Percentiles rank a stretch among this genome's conserved stretches.
Evolutionary conservation across 1,140 invertebrate genomes (phyloP).

Genomic region (Cryptotermes secundus): DNA sequence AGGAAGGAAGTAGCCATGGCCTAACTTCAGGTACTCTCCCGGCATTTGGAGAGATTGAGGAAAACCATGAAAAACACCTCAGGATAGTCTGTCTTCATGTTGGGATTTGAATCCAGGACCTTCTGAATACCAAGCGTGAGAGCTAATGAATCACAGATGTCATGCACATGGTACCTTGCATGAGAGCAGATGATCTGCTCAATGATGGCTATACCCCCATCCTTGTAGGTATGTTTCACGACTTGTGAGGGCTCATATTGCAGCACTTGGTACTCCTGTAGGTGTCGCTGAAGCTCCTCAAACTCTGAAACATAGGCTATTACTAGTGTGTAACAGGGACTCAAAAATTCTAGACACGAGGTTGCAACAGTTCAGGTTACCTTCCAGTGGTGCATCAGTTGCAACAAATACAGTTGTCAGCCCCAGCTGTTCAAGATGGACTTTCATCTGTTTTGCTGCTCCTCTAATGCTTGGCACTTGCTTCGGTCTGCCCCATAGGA

Average conservation of each 20-base stretch:
- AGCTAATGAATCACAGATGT: no score
- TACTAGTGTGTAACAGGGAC: no score
- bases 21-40: no score
- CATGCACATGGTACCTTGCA: constrained; percentile 56
- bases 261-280: constrained; percentile 51
- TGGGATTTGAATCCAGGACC: no score
- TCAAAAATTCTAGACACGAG: no score
- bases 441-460: constrained; percentile 69
- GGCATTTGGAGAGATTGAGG: no score
- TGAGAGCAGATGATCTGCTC: constrained; percentile 95
- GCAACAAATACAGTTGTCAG: constrained; percentile 75
- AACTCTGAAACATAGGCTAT: constrained; percentile 50
- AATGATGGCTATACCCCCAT: constrained; percentile 90
- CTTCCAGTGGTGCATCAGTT: constrained; percentile 67
- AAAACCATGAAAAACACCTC: no score
- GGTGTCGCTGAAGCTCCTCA: constrained; percentile 49
- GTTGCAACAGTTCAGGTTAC: constrained; percentile 42
- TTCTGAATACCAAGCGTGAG: no score
- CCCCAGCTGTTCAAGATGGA: constrained; percentile 57
- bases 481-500: constrained; percentile 63
- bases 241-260: constrained; percentile 51
- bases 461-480: constrained; percentile 70
- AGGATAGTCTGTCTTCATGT: no score
- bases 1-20: no score
- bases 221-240: constrained; percentile 59